Base-by-base conservation (phyloP, 2,888 invertebrate genomes). In the Ochropacha duplaris region DNA sequence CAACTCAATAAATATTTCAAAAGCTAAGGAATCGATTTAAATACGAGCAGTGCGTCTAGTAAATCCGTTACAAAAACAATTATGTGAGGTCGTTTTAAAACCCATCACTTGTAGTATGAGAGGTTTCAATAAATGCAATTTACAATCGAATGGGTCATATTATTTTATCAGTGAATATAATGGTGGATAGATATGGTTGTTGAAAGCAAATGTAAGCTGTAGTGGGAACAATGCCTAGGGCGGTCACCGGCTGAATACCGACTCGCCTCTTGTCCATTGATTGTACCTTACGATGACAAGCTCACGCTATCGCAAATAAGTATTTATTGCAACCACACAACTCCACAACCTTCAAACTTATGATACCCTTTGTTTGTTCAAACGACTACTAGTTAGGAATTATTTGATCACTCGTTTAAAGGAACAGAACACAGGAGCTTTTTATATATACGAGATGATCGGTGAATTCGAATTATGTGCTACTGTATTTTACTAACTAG, bases 281-380 rank as follows among this genome's bases (percentile, higher is more conserved):
- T 92, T 91, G 91, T 88, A 90, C 84, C 84, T 90, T 91, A 90
- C 83, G 90, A 91, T 83, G 92, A 91, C 91, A 90, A 86, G 81
- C 84, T 78, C 78, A 78, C 74, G 83, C 83, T 87, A 86, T 86
- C 84, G 86, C 87, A 87, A 88, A 88, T 90, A 90, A 84, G 81
- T 89, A 88, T 91, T 91, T 91, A 91, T 90, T 88, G 85, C 81
- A 80, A 76, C 83, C 82, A 82, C 81, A 84, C 79, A 78, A 77
- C 78, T 69, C 68, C 72, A 77, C 72, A 72, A 74, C 74, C 74
- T 80, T 71, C 69, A 71, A 57, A 56, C 51, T 56, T 70, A 71
- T 71, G 74, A 76, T 73, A 67, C 72, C 64, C 66, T 68, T 66
- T 71, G 69, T 68, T 65, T 65, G 59, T 61, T 34, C 52, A 44